phyloP scores from a whole-genome alignment of 2,113 vertebrate genomes.

The Mirza zaza region DNA sequence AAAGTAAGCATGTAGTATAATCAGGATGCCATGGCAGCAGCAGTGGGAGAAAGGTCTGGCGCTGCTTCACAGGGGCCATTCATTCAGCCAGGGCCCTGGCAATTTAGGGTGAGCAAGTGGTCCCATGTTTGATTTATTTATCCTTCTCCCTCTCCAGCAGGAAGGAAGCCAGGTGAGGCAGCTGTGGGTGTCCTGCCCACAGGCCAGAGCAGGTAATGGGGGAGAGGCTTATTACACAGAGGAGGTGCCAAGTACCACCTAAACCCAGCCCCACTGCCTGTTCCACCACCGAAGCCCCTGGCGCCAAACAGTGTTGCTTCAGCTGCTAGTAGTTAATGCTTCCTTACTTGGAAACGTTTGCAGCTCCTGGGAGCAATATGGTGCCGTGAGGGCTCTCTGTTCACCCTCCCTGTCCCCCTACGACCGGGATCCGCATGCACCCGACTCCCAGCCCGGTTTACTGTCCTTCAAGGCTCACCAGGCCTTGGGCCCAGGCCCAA shows the following conservation, averaged over 20 bases:
- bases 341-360: constrained; percentile 51
- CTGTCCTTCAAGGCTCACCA: constrained; percentile 35
- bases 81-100: neutral
- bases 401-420: neutral
- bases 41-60: neutral
- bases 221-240: neutral
- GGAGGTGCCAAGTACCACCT: constrained; percentile 52
- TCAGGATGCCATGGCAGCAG: neutral
- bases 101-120: neutral
- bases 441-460: neutral
- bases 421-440: neutral
- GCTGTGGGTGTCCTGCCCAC: neutral
- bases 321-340: constrained; percentile 69
- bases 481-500: constrained; percentile 7
- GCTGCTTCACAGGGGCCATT: neutral
- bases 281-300: constrained; percentile 33
- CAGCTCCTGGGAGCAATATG: constrained; percentile 58
- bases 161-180: neutral
- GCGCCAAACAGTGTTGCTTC: constrained; percentile 61
- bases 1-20: neutral
- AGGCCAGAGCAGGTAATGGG: constrained; percentile 8
- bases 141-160: neutral
- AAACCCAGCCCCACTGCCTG: constrained; percentile 1
- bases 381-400: neutral
- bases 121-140: neutral